A percentile compares a stretch with the other conserved stretches of the same genome.
These are phyloP conservation scores for Silurus glanis DNA, from an alignment of 2,113 vertebrate species.

Conservation along the genomic window DNA sequence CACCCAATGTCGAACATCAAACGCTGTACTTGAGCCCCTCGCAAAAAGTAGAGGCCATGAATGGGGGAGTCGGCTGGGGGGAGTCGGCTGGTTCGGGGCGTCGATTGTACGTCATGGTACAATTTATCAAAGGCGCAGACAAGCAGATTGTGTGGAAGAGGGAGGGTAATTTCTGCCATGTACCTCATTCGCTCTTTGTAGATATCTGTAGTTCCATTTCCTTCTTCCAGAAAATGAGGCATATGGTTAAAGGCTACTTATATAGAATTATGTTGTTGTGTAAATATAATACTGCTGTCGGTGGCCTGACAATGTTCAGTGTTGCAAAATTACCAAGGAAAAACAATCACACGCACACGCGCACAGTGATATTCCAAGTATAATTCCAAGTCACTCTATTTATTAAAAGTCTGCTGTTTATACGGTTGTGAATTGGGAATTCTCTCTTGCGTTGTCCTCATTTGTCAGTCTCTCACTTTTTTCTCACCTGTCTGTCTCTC, in stretches of 20 bases:
- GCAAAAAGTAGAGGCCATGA: not conserved
- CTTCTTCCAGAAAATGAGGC: not conserved
- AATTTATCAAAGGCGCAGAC: constrained; percentile 12
- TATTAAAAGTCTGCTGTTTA: too few species aligned
- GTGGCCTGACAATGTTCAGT: not conserved
- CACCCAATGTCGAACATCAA: constrained; percentile 48
- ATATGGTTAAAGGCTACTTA: not conserved
- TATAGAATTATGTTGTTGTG: not conserved
- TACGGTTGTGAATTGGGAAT: too few species aligned
- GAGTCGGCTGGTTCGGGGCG: not conserved
- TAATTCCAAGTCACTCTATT: too few species aligned
- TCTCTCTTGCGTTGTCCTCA: too few species aligned
- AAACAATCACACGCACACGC: not conserved
- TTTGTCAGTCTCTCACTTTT: too few species aligned
- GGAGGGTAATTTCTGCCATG: not conserved
- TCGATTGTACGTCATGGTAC: constrained; percentile 35
- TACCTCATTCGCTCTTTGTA: not conserved
- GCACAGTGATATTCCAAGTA: too few species aligned
- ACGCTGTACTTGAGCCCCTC: not conserved
- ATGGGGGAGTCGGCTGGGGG: not conserved
- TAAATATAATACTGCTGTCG: not conserved
- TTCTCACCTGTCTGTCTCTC: too few species aligned
- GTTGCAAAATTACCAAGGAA: not conserved
- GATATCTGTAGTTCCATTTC: not conserved
- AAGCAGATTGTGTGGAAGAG: not conserved